Percentiles rank a stretch among this genome's conserved stretches.
phyloP scores from a whole-genome alignment of 2,797 vertebrate genomes.

The Peromyscus eremicus region DNA sequence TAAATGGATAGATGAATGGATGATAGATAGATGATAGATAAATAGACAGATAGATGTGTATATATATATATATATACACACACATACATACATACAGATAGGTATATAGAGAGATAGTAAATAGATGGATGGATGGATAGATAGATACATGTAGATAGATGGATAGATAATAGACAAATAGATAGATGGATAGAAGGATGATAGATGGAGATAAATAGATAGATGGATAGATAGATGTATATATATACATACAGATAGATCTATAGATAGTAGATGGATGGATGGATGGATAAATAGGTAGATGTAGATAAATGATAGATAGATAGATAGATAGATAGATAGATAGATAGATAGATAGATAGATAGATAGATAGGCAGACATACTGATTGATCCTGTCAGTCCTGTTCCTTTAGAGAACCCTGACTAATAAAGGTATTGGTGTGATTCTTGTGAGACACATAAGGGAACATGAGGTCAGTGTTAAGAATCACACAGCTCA shows the following conservation, averaged over 20 bases:
- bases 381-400: not conserved
- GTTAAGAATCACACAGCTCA: not conserved
- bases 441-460: not conserved
- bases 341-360: too few species aligned
- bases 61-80: too few species aligned
- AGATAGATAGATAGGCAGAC: not conserved
- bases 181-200: not conserved
- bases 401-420: not conserved
- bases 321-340: not conserved
- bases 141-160: too few species aligned
- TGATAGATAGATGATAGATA: not conserved
- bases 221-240: not conserved
- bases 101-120: too few species aligned
- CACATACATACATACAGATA: too few species aligned
- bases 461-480: not conserved
- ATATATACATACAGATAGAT: not conserved
- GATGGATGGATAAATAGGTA: not conserved
- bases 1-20: not conserved
- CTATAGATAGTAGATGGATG: too few species aligned
- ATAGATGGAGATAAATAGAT: not conserved
- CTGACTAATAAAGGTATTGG: not conserved
- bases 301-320: not conserved
- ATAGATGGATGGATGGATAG: too few species aligned
- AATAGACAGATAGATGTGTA: not conserved
- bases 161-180: not conserved